Evolutionary conservation across 2,113 vertebrate species (phyloP), one percentile per base, ranked within the genome.

Genomic region (Arizona elegans): DNA sequence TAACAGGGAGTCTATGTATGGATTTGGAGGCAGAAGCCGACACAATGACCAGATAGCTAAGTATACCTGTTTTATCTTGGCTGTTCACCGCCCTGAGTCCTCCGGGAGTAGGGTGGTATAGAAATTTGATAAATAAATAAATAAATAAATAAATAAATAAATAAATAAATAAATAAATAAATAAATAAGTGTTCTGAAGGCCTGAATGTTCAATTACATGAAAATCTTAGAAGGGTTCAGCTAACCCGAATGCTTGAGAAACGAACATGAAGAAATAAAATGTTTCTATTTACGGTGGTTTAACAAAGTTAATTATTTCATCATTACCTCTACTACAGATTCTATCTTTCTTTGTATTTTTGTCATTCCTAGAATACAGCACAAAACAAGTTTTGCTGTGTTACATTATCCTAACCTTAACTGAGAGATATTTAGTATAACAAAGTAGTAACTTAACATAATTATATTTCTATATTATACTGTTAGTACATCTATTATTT

Each of bases 371-470:
- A 33, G 1, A 2, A 70, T 70, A 33, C 5, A 70, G n/a, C 29
- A 33, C 59, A n/a, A 65, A 65, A n/a, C 26, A 65, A 5, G 65
- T 70, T 70, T 70, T 33, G 11, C 62, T 70, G 38, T 70, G 91
- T 93, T 86, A 93, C 93, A 94, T 94, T 87, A 94, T 96, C 90
- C 81, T 90, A 92, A 88, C 70, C 86, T 92, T 95, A 93, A 96
- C 58, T 95, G 87, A 56, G 19, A 92, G 86, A 88, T n/a, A 92
- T 87, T 95, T 92, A 59, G 58, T 53, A 90, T 91, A 93, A 91
- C 94, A 94, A 91, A 95, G 86, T 81, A 95, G 92, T 29, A 93
- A 86, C 92, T 92, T 52, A 59, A 9, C 92, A 75, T 90, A 93
- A 56, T 62, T 7, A 29, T 88, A 13, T 93, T 94, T 94, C 87